phyloP scores from a whole-genome alignment of 2,113 vertebrate species.

The Pseudorectes ferrugineus region DNA sequence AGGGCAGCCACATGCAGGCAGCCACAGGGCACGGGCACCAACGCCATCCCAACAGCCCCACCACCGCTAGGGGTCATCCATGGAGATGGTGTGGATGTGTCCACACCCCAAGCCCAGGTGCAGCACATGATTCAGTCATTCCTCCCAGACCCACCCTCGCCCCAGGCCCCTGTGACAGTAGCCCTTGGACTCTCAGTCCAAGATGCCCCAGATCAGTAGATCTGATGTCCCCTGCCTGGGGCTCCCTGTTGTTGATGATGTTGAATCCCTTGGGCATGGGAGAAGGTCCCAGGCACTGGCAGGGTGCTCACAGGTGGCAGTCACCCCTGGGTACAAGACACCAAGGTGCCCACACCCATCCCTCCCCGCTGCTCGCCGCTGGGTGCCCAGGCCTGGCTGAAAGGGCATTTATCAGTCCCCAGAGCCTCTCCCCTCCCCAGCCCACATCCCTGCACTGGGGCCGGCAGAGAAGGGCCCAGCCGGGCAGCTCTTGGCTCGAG shows the following conservation, averaged over 20 bases:
- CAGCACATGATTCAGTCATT: rapidly evolving
- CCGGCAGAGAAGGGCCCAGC: rapidly evolving
- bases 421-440: neutral
- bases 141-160: rapidly evolving
- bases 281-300: neutral
- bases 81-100: neutral
- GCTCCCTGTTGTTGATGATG: neutral
- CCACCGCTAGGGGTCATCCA: neutral
- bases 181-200: neutral
- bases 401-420: neutral
- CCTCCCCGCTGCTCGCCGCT: rapidly evolving
- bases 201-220: neutral
- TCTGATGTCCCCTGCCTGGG: neutral
- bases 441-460: neutral
- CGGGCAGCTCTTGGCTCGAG: neutral
- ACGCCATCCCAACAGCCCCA: neutral
- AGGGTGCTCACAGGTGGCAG: neutral
- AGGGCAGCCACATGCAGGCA: neutral
- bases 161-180: neutral
- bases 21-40: neutral
- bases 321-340: neutral
- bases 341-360: neutral
- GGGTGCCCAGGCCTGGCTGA: neutral
- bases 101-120: rapidly evolving
- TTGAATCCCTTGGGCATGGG: neutral